Percentiles rank a stretch among this genome's conserved stretches.
Conservation (phyloP, 2,888 invertebrate species). For the Gymnocheta viridis region DNA sequence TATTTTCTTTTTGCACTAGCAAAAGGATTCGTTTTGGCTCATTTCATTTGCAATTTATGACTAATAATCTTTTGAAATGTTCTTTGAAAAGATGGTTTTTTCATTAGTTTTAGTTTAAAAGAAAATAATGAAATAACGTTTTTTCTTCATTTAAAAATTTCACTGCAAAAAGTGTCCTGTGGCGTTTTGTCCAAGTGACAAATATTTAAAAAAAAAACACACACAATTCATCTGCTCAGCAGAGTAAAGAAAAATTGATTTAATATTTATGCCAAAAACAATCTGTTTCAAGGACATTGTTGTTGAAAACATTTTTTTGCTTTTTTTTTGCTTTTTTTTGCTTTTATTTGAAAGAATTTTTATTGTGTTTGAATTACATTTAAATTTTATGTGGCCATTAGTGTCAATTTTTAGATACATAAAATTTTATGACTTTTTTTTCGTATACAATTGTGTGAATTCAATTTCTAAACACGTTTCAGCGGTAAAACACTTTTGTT, state of each 20-base stretch:
- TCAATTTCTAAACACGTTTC: constrained; percentile 33
- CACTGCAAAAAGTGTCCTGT: constrained; percentile 42
- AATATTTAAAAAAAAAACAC: constrained; percentile 21
- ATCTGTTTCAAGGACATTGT: constrained; percentile 21
- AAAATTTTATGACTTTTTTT: constrained; percentile 51
- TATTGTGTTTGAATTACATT: constrained; percentile 28
- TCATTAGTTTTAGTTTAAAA: neutral
- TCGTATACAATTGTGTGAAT: neutral
- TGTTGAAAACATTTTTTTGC: constrained; percentile 29
- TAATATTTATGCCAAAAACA: neutral
- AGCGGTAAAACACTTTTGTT: neutral
- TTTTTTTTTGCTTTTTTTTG: no score
- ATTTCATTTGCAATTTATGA: constrained; percentile 80
- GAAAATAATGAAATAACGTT: no score
- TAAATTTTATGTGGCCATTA: constrained; percentile 63
- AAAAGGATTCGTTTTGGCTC: constrained; percentile 78
- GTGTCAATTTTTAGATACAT: constrained; percentile 45
- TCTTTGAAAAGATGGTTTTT: neutral
- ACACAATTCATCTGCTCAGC: no score
- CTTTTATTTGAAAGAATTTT: neutral
- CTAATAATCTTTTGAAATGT: constrained; percentile 61
- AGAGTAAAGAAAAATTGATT: neutral
- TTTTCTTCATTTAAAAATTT: neutral
- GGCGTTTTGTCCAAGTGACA: constrained; percentile 39
- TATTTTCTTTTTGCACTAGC: neutral